Conservation (phyloP, 2,113 vertebrate species). For the Sciurus niger region DNA sequence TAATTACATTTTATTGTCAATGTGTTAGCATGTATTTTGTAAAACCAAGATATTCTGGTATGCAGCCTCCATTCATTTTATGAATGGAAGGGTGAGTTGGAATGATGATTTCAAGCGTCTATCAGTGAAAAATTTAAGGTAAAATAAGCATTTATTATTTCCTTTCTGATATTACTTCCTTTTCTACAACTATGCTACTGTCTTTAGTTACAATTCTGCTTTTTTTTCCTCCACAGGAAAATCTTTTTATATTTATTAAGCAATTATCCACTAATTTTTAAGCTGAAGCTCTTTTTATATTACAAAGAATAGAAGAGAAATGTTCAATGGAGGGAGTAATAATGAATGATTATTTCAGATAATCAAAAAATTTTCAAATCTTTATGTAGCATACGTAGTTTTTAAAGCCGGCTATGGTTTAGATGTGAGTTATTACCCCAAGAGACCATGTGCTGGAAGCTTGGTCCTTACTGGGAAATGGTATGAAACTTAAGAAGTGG, state of each 20-base stretch:
- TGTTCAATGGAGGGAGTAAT: background rate
- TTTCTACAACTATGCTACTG: background rate
- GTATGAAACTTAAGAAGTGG: background rate
- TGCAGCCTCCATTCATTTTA: slow-evolving; percentile 37
- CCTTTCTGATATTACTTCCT: slow-evolving; percentile 13
- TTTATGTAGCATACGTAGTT: background rate
- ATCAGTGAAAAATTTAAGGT: slow-evolving; percentile 44
- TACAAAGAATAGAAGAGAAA: background rate
- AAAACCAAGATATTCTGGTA: slow-evolving; percentile 35
- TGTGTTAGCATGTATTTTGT: slow-evolving; percentile 9
- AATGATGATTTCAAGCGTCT: slow-evolving; percentile 19
- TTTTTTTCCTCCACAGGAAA: slow-evolving; percentile 31
- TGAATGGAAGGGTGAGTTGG: background rate
- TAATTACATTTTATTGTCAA: slow-evolving; percentile 34
- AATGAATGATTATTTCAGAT: background rate
- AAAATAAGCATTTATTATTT: slow-evolving; percentile 33
- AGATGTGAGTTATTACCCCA: background rate
- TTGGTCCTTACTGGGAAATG: background rate
- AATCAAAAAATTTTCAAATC: background rate
- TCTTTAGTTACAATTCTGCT: background rate
- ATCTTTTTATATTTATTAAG: slow-evolving; percentile 54
- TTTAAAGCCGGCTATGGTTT: background rate
- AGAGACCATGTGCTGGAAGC: background rate
- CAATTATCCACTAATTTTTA: slow-evolving; percentile 16
- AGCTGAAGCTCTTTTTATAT: slow-evolving; percentile 8